Evolutionary conservation across 2,113 vertebrate species (phyloP), one percentile per base, ranked within the genome.

Genomic region (Rattus rattus): DNA sequence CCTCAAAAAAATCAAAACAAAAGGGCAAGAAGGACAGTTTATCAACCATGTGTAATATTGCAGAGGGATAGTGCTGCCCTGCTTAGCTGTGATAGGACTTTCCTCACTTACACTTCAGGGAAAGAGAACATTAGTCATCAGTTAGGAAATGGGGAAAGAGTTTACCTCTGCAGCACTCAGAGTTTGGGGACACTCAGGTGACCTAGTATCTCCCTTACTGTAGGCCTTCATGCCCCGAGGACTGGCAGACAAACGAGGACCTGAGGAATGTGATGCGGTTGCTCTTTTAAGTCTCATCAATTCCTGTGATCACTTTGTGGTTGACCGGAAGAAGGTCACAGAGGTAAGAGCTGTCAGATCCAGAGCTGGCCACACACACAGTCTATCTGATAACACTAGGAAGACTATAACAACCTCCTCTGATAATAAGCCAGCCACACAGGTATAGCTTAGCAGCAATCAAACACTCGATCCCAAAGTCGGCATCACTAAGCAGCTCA

Each of bases 141-240:
- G 30, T 89, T 47, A 63, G 77, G 70, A 70, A 87, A 47, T 67
- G 61, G n/a, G 36, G n/a, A 75, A 56, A 49, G 52, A 52, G 12
- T 13, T n/a, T 85, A 85, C 54, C 73, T 75, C 19, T 59, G 59
- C 24, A 59, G 63, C 49, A 84, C 14, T 84, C 92, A 3, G 72
- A 79, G 36, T 90, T 43, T 52, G 33, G 76, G 52, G 91, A 67
- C 65, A 75, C 49, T 94, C 43, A 19, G 39, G 59, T 33, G 59
- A 89, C 85, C 61, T 95, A 33, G 1, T 90, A 28, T 80, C 16
- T 95, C 54, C 85, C 49, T 7, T 96, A 5, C 77, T 80, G 1
- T 39, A 99, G 99, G 99, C 99, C 65, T 99, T 98, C 96, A 99
- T 99, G 99, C 99, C 99, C 2, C 98, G 99, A 84, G 99, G 99